These are phyloP conservation scores for Microcebus murinus DNA, from an alignment of 2,113 vertebrate genomes.

Conservation along the genomic window DNA sequence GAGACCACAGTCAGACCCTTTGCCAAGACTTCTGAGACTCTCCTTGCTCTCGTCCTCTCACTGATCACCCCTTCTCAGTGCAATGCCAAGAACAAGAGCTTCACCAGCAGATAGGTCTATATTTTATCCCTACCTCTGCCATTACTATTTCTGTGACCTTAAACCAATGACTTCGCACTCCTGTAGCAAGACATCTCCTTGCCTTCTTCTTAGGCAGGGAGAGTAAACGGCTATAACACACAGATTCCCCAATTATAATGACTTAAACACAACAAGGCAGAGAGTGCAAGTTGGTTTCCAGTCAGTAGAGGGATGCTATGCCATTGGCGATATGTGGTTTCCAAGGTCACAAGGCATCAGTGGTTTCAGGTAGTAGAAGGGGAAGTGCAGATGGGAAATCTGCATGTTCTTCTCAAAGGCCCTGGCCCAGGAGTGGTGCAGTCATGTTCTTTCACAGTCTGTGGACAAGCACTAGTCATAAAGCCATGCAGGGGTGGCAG, in stretches of 20 bases:
- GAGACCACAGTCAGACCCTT: neutral
- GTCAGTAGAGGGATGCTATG: neutral
- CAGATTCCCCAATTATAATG: neutral
- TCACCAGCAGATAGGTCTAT: neutral
- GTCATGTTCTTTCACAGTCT: neutral
- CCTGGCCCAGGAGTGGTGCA: neutral
- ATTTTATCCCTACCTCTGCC: neutral
- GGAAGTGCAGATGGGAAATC: rapidly evolving
- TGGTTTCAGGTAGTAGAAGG: neutral
- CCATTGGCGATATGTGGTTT: neutral
- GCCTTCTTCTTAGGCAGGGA: neutral
- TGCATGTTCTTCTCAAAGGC: neutral
- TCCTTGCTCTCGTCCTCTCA: neutral
- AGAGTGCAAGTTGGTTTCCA: neutral
- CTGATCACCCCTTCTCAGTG: neutral
- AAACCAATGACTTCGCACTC: neutral
- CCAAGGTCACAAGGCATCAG: neutral
- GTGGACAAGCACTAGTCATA: neutral
- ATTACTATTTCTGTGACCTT: neutral
- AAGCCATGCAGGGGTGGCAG: neutral
- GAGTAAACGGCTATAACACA: neutral
- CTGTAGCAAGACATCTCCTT: neutral
- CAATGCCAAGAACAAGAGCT: neutral
- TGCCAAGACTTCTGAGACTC: neutral
- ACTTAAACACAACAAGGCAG: neutral